Percentiles rank a stretch among this genome's conserved stretches.
Conservation (phyloP, 2,113 vertebrate genomes). For the Megaceryle maxima region DNA sequence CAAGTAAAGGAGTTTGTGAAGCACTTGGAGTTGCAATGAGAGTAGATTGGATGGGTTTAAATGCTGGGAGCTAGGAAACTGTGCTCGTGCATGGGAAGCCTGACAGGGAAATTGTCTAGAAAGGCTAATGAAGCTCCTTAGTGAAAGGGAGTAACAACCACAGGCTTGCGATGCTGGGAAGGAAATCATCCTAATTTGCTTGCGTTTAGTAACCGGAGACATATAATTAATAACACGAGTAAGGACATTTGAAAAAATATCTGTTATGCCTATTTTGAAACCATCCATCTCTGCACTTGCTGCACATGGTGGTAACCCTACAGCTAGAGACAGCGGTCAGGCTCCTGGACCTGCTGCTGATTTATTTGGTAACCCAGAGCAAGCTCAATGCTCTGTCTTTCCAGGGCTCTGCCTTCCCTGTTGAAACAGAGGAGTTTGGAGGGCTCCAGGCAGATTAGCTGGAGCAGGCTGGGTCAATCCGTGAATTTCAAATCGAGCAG, state of each 20-base stretch:
- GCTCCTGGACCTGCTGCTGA: neutral
- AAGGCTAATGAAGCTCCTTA: neutral
- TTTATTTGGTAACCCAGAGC: neutral
- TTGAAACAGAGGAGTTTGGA: rapidly evolving
- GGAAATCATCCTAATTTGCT: neutral
- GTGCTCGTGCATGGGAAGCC: neutral
- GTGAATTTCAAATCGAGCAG: neutral
- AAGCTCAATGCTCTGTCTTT: rapidly evolving
- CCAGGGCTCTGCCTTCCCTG: neutral
- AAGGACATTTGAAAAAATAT: neutral
- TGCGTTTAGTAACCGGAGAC: neutral
- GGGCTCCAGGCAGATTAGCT: neutral
- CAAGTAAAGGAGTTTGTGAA: neutral
- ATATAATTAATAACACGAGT: neutral
- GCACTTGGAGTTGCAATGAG: neutral
- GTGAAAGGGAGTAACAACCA: neutral
- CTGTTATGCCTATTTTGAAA: neutral
- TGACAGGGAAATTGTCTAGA: neutral
- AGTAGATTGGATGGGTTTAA: neutral
- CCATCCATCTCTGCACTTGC: rapidly evolving
- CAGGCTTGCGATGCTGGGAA: neutral
- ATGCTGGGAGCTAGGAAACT: neutral
- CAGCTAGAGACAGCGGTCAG: neutral
- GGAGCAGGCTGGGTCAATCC: rapidly evolving
- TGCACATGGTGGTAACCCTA: rapidly evolving